Percentiles rank a stretch among this genome's conserved stretches.
Evolutionary conservation across 2,797 vertebrate species (phyloP).

Genomic region (Tympanoctomys barrerae): DNA sequence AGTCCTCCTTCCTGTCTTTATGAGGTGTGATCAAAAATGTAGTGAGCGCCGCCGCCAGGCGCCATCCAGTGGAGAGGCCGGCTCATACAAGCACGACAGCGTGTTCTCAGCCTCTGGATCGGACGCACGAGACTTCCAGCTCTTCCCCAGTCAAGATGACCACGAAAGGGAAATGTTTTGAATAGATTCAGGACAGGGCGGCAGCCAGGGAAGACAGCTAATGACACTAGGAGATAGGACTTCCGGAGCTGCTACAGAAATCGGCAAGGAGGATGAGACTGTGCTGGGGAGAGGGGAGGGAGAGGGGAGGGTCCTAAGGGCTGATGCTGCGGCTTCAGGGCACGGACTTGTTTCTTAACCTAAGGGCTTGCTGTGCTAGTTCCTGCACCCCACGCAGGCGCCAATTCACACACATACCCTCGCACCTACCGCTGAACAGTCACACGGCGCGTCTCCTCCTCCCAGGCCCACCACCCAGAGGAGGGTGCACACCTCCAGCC

Average conservation of each 20-base stretch:
- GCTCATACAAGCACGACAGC: neutral
- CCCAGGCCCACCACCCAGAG: neutral
- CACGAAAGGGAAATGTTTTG: neutral
- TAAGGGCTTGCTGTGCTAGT: neutral
- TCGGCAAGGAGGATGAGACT: neutral
- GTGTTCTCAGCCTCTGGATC: neutral
- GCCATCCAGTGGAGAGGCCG: too few species aligned
- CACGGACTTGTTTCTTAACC: neutral
- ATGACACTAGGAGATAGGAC: neutral
- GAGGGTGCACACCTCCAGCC: too few species aligned
- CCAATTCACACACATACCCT: neutral
- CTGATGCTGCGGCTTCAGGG: too few species aligned
- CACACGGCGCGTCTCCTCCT: too few species aligned
- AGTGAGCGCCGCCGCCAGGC: neutral
- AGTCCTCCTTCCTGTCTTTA: neutral
- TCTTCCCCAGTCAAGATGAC: neutral
- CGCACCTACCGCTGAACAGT: neutral
- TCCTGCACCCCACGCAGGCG: neutral
- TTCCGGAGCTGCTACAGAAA: neutral
- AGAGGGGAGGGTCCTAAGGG: neutral
- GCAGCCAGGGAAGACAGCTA: neutral
- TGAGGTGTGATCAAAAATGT: neutral
- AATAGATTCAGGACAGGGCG: neutral
- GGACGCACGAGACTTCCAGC: accelerated
- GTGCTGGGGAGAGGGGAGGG: neutral